Evolutionary conservation across 2,113 vertebrate genomes (phyloP), one percentile per base, ranked within the genome.

Genomic region (Perccottus glenii): DNA sequence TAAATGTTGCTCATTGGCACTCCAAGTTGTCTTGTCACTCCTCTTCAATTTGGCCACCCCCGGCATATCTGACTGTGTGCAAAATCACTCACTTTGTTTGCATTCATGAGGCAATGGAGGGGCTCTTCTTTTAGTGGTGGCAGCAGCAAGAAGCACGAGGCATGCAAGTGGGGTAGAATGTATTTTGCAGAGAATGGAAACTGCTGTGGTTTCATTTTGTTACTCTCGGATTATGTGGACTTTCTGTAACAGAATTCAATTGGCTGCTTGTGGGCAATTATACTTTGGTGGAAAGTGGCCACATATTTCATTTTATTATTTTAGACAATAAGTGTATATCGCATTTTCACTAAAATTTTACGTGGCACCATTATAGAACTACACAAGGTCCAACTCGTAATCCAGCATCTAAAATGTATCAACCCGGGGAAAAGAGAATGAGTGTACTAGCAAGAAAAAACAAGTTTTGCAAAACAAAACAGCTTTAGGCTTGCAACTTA

Each of bases 131-230:
- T 42, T 35, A 62, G 35, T 64, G 61, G 14, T 44, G 2, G 15
- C 10, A 74, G 38, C 42, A 5, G 73, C 15, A 50, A 50, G 60
- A 49, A 74, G 50, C 60, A 72, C 51, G 63, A 48, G 57, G 52
- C 52, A 58, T 44, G 42, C 16, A 9, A 49, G 27, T 33, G 52
- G 52, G 49, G 49, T 47, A 60, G 47, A 43, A 44, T 57, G 42
- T 65, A 40, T 46, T 38, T 49, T 42, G 46, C 7, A 1, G 50
- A 12, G 48, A 70, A 16, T 49, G 27, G 14, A 53, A 52, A 61
- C 5, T 42, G 45, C 57, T 67, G 32, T 32, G 49, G 8, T 52
- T 58, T 47, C 32, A 5, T 32, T 66, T 55, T 16, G 47, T 6
- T 46, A 19, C 40, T 14, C 10, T 48, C 11, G 51, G 63, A 67